A percentile compares a stretch with the other conserved stretches of the same genome.
Evolutionary conservation across 2,888 invertebrate species (phyloP).

Genomic region (Oscheius onirici): DNA sequence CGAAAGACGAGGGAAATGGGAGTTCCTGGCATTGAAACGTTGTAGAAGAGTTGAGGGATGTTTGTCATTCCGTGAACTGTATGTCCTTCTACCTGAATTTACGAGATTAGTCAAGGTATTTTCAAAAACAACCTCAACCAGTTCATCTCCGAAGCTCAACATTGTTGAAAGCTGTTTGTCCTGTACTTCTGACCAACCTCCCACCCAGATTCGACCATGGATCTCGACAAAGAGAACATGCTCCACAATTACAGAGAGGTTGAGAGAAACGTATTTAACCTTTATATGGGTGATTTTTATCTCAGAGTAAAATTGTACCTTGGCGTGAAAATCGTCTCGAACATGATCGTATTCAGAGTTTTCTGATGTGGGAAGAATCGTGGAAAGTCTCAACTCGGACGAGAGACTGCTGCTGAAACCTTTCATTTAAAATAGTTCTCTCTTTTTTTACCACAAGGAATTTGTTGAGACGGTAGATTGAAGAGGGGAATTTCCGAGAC

Average conservation of each 20-base stretch:
- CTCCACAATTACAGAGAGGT: constrained; percentile 24
- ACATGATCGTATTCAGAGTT: constrained; percentile 9
- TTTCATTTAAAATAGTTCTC: background rate
- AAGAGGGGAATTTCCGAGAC: constrained; percentile 2
- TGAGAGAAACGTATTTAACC: constrained; percentile 26
- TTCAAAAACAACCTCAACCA: constrained; percentile 12
- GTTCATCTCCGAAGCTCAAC: constrained; percentile 22
- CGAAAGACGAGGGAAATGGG: constrained; percentile 26
- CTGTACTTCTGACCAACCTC: constrained; percentile 24
- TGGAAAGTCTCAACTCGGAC: constrained; percentile 9
- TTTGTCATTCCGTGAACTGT: constrained; percentile 8
- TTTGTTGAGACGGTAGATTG: constrained; percentile 22
- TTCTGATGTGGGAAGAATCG: constrained; percentile 5
- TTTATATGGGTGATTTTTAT: background rate
- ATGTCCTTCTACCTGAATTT: constrained; percentile 15
- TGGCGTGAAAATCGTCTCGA: constrained; percentile 2
- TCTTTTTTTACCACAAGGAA: constrained; percentile 13
- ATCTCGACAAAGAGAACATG: constrained; percentile 26
- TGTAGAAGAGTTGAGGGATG: constrained; percentile 28
- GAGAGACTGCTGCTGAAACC: constrained; percentile 26
- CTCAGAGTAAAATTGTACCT: no score
- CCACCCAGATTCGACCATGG: constrained; percentile 19
- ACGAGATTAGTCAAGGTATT: no score
- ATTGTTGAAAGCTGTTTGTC: constrained; percentile 25
- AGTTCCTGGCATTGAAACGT: constrained; percentile 2